These are phyloP conservation scores for Charadrius vociferus DNA, from an alignment of 2,113 vertebrate species.

Conservation along the genomic window DNA sequence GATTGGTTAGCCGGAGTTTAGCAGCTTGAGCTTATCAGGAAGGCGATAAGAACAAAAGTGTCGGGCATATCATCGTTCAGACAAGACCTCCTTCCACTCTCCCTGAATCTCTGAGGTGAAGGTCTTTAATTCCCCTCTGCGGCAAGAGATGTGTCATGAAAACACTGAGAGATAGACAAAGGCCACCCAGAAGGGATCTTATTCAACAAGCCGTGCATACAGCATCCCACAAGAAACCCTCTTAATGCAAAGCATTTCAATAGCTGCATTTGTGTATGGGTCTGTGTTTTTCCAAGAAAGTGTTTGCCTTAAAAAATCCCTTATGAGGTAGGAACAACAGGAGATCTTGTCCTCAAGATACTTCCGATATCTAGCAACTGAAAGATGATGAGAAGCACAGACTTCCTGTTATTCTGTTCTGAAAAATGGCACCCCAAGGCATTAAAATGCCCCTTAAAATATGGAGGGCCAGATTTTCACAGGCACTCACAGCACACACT, in stretches of 20 bases:
- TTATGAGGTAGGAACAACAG: constrained; percentile 21
- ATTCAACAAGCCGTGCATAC: background rate
- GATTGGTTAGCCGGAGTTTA: constrained; percentile 4
- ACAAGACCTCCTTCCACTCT: background rate
- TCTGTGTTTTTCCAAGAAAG: background rate
- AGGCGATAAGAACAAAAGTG: background rate
- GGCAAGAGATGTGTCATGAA: constrained; percentile 3
- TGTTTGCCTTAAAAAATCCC: background rate
- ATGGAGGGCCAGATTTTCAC: background rate
- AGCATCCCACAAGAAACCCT: background rate
- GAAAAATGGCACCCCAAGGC: constrained; percentile 12
- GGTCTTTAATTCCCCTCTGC: constrained; percentile 19
- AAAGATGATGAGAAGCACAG: constrained; percentile 35
- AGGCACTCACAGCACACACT: background rate
- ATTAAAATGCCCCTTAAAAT: constrained; percentile 21
- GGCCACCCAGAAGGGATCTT: constrained; percentile 58
- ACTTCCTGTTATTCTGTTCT: background rate
- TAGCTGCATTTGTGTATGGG: background rate
- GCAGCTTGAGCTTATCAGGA: constrained; percentile 9
- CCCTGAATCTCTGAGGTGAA: constrained; percentile 25
- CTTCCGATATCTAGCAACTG: background rate
- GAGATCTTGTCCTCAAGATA: background rate
- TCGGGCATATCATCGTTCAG: background rate
- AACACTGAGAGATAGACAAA: constrained; percentile 20
- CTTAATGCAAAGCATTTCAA: background rate